phyloP scores from a whole-genome alignment of 2,797 vertebrate species.

The Ceryle rudis region DNA sequence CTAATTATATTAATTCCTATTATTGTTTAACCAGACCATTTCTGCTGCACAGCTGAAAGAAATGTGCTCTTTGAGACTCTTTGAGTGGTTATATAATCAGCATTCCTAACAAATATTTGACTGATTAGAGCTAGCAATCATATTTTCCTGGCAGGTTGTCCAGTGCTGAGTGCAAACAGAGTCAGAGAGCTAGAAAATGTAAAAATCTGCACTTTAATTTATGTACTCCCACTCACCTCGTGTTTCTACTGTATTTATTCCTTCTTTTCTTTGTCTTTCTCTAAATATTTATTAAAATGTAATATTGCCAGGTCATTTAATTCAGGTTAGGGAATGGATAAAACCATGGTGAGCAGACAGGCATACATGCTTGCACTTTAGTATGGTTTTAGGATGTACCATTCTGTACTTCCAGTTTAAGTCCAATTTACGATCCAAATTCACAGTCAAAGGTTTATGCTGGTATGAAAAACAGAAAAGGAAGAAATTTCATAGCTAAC shows the following conservation, averaged over 20 bases:
- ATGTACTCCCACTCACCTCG: neutral
- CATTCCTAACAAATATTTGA: slow-evolving; percentile 48
- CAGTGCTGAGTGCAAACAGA: slow-evolving; percentile 1
- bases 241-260: neutral
- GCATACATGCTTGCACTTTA: neutral
- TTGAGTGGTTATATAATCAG: slow-evolving; percentile 17
- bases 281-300: neutral
- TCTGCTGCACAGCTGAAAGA: slow-evolving; percentile 16
- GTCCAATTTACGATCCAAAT: neutral
- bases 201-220: slow-evolving; percentile 22
- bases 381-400: neutral
- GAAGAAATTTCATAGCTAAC: neutral
- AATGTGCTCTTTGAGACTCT: neutral
- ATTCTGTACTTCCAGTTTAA: neutral
- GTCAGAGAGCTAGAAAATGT: slow-evolving; percentile 20
- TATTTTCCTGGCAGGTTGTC: slow-evolving; percentile 39
- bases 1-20: slow-evolving; percentile 9
- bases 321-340: neutral
- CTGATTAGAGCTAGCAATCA: slow-evolving; percentile 23
- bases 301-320: neutral
- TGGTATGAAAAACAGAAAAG: neutral
- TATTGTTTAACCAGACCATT: neutral
- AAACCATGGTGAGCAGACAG: neutral
- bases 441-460: neutral
- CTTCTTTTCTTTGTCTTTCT: neutral